Base-by-base conservation (phyloP, 2,888 invertebrate species). In the Sinopyrophorus schimmeli region DNA sequence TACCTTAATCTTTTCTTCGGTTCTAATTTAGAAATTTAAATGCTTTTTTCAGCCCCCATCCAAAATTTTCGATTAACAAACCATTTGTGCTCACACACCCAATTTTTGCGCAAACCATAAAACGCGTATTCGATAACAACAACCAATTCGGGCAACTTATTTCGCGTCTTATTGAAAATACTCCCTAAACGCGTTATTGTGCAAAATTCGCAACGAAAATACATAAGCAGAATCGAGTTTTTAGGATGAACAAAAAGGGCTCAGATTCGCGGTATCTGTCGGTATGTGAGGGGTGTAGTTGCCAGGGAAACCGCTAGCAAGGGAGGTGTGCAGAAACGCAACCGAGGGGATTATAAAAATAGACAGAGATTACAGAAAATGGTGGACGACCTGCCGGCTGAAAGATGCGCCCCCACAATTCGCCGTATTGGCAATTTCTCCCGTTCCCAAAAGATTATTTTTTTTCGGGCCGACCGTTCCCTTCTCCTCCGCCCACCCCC, bases 301-400 rank as follows among this genome's bases (percentile, higher is more conserved):
- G 61, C 63, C 59, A 55, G 50, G 63, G 63, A 50, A 62, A 63
- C 62, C 55, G 60, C 55, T 54, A 40, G 43, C 44, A 53, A n/a
- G 52, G 52, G 51, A 48, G 52, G 54, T 53, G 66, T 63, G 64
- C 61, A 58, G 68, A 67, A 68, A 69, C 67, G 68, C 63, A 57
- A 57, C 60, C 60, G 60, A 59, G 61, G 67, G 69, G 70, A 71
- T 71, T 69, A 70, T 70, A 70, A 71, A 71, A 71, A 70, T 71
- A 70, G 70, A 69, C 64, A 68, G 67, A 69, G 70, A 69, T 69
- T 69, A 70, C 63, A 65, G 67, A 68, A 70, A 70, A 70, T 70
- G 70, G 69, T 65, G 68, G 68, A n/a, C n/a, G n/a, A 65, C 62
- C 54, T 59, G 53, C 39, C 38, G n/a, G 43, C 34, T 46, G 46